phyloP scores from a whole-genome alignment of 35 echinoderm and acorn worm genomes.

The Apostichopus parvimensis region DNA sequence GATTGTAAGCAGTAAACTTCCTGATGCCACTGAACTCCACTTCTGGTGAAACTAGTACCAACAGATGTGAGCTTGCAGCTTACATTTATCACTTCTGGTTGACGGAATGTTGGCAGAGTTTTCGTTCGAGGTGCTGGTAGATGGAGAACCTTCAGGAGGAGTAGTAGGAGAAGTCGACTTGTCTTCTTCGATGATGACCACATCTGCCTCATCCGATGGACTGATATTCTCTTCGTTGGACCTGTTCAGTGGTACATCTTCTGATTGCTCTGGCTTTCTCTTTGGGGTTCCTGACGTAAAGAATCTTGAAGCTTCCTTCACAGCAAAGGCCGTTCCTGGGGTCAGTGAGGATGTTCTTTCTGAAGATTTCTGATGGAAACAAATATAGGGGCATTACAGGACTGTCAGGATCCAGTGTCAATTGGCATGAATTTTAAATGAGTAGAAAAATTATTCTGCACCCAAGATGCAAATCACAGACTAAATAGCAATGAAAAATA shows the following conservation, averaged over 20 bases:
- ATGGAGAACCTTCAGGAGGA: background rate
- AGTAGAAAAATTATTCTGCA: no score
- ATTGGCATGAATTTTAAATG: no score
- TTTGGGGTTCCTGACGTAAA: constrained; percentile 54
- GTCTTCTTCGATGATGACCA: constrained; percentile 26
- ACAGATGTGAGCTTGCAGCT: background rate
- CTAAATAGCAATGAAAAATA: no score
- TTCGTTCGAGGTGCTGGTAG: background rate
- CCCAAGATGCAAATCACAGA: no score
- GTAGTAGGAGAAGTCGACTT: background rate
- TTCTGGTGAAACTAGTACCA: no score
- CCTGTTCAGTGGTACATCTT: constrained; percentile 37
- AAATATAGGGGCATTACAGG: background rate
- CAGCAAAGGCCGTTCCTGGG: constrained; percentile 26
- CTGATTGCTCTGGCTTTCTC: background rate
- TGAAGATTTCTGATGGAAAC: constrained; percentile 15
- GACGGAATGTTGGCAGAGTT: background rate
- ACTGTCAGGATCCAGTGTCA: no score
- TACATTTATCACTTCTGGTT: constrained; percentile 75
- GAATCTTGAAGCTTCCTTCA: constrained; percentile 26
- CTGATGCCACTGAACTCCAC: no score
- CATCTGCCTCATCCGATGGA: constrained; percentile 43
- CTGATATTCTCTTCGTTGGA: constrained; percentile 68
- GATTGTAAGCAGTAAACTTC: no score
- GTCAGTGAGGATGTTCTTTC: constrained; percentile 26